Evolutionary conservation across 2,888 invertebrate genomes (phyloP), one percentile per base, ranked within the genome.

Genomic region (Panzeria rudis): DNA sequence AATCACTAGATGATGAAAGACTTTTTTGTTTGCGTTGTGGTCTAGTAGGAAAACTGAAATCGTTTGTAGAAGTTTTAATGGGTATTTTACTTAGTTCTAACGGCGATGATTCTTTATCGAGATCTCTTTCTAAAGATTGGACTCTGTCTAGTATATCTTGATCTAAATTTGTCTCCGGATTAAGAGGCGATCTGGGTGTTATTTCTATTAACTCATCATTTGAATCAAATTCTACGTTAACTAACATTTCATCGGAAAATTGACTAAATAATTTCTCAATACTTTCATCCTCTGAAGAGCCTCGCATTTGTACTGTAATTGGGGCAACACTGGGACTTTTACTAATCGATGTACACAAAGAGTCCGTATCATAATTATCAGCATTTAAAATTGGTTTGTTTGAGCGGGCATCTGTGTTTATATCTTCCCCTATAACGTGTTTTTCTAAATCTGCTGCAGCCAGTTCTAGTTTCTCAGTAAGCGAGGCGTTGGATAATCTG

Each of bases 151-250:
- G 17, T 68, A 82, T 87, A 50, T 91, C 90, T 3, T 87, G 85
- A 32, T 90, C 88, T 3, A 79, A 32, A 23, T 62, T 17, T 7
- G 71, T 47, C 6, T 61, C 79, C 50, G 32, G 76, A 29, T 73
- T 68, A 2, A 87, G 8, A 0, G 85, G 84, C 0, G 86, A 86
- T 35, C 88, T 83, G 0, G 91, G 91, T 1, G 89, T 91, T 25
- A 92, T 91, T 2, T 87, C 89, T 11, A 92, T 80, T 5, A 92
- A 76, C 52, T 92, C 92, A 76, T 91, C 92, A 76, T 91, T 91
- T 11, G 91, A 91, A 86, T 92, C 91, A 56, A 92, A 92, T 66
- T 92, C 92, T 4, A 91, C 91, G 76, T 92, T 89, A 2, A 90
- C 91, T 2, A 92, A 77, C 91, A 92, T 91, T 79, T 92, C 91